Conservation (phyloP, 2,888 invertebrate species). For the Rhagonycha lutea region DNA sequence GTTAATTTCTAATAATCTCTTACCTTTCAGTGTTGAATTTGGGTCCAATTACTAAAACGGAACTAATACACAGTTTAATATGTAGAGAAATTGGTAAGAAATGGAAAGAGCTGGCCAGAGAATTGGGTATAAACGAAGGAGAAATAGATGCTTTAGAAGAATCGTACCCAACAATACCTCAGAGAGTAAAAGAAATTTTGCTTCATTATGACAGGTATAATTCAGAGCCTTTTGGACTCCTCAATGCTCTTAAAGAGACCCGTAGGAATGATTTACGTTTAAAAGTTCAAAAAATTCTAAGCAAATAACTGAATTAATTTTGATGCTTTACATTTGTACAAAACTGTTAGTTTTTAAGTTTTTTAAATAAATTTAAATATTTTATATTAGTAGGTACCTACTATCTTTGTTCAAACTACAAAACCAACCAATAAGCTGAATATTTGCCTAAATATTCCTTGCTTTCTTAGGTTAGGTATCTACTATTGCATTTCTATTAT, state of each 20-base stretch:
- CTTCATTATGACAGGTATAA: slow-evolving; percentile 31
- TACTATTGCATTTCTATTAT: too few relatives aligned
- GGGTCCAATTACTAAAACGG: slow-evolving; percentile 4
- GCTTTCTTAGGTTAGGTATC: too few relatives aligned
- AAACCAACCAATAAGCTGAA: too few relatives aligned
- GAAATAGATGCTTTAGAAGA: slow-evolving; percentile 43
- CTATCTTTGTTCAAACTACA: neutral
- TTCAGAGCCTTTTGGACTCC: slow-evolving; percentile 38
- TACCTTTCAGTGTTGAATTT: slow-evolving; percentile 11
- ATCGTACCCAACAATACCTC: slow-evolving; percentile 27
- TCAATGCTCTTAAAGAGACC: slow-evolving; percentile 40
- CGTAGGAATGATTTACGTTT: slow-evolving; percentile 42
- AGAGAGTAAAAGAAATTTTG: slow-evolving; percentile 38
- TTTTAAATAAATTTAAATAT: neutral
- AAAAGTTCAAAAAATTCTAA: slow-evolving; percentile 23
- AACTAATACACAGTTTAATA: slow-evolving; percentile 33
- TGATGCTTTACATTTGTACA: neutral
- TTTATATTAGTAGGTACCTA: neutral
- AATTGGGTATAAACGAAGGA: slow-evolving; percentile 41
- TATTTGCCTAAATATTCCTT: too few relatives aligned
- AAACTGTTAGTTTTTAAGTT: neutral
- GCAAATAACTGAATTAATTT: neutral
- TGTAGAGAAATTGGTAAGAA: slow-evolving; percentile 41
- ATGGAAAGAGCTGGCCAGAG: slow-evolving; percentile 48
- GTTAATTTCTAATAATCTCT: neutral